Percentiles rank a stretch among this genome's conserved stretches.
Evolutionary conservation across 1,140 invertebrate genomes (phyloP).

Genomic region (Drosophila cardini): DNA sequence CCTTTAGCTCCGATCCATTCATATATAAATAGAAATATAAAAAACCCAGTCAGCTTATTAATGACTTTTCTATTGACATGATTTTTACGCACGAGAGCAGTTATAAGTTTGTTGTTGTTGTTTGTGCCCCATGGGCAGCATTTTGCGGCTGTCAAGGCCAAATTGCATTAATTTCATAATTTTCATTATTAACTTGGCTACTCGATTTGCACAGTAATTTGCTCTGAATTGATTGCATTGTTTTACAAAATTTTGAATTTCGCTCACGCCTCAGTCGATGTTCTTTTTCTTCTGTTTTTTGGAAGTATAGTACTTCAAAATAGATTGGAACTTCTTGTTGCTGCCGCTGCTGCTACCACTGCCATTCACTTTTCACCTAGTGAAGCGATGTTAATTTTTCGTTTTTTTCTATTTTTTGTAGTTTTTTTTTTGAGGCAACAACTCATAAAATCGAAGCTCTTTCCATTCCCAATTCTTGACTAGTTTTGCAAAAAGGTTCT

Average conservation of each 20-base stretch:
- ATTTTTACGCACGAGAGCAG: conserved; percentile 69
- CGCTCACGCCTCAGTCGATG: conserved; percentile 57
- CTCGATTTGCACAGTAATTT: conserved; percentile 47
- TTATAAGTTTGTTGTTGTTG: conserved; percentile 23
- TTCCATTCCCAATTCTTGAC: conserved; percentile 48
- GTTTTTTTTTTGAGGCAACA: conserved; percentile 51
- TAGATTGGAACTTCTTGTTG: conserved; percentile 53
- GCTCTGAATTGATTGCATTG: conserved; percentile 47
- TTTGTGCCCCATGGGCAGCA: conserved; percentile 34
- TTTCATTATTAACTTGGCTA: conserved; percentile 58
- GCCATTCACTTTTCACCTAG: conserved; percentile 81
- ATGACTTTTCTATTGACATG: conserved; percentile 74
- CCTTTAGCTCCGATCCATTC: conserved; percentile 40
- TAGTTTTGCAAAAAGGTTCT: conserved; percentile 38
- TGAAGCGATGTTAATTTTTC: conserved; percentile 19
- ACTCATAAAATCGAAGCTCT: conserved; percentile 75
- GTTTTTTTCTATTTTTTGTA: too few species aligned
- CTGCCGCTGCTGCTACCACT: conserved; percentile 33
- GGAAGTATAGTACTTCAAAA: conserved; percentile 49
- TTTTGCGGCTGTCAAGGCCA: conserved; percentile 73
- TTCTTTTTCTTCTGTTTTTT: conserved; percentile 9
- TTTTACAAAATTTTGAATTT: conserved; percentile 50
- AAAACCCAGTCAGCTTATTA: conserved; percentile 51
- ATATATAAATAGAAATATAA: conserved; percentile 6
- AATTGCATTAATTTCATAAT: conserved; percentile 74